Evolutionary conservation across 1,140 invertebrate species (phyloP), one percentile per base, ranked within the genome.

Genomic region (Dendroctonus ponderosae): DNA sequence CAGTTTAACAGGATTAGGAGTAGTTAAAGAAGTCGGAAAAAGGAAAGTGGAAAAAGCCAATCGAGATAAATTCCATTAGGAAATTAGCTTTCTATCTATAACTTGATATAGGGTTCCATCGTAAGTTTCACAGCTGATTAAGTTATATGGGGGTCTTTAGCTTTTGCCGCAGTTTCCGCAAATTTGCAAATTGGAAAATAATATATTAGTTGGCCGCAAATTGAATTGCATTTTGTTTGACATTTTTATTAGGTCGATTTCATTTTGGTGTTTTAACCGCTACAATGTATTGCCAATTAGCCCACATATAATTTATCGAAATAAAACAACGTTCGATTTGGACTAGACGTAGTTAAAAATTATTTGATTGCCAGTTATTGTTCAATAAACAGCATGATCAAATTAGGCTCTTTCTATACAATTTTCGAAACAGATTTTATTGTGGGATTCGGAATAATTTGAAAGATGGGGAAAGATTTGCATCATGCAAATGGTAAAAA

Each of bases 21-120:
- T 60, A 60, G 57, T 60, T 60, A 60, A 62, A 62, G 37, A 41
- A 51, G 37, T 62, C 52, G 14, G 59, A 51, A 50, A 51, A 40
- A 12, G 9, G 42, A 42, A 60, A 60, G 57, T 60, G 57, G 57
- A 60, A 48, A 60, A 12, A 60, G 14, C 38, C 43, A 60, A 60
- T 46, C 14, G 43, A 60, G 49, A 48, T 60, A 60, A 60, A 60
- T 62, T 51, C 59, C 59, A 62, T 62, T 62, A 62, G 48, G 46
- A 62, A 62, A 62, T 62, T 62, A 62, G 46, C 52, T 62, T 62
- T 62, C 59, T 62, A 50, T 62, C 49, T 62, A 62, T 60, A 11
- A 15, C 46, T 38, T 62, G 59, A 60, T 60, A n/a, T 37, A 60
- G 43, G 57, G 57, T 26, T 26, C 37, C 5, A n/a, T 37, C 15